These are phyloP conservation scores for Lepus europaeus DNA, from an alignment of 2,113 vertebrate species.

Conservation along the genomic window DNA sequence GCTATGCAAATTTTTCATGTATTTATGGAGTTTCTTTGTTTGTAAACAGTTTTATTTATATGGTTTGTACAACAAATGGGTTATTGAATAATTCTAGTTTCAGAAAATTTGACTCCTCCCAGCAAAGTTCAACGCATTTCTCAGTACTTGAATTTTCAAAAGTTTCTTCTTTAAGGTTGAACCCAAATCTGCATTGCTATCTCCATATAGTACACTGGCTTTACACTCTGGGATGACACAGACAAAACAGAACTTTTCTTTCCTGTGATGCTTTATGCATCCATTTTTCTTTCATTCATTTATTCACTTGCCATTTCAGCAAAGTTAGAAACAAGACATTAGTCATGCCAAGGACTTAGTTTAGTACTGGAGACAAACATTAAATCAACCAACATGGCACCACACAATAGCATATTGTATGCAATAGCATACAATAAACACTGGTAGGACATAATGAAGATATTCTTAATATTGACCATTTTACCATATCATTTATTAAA, in stretches of 20 bases:
- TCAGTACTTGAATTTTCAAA: background rate
- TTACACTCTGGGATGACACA: background rate
- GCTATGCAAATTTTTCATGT: conserved; percentile 29
- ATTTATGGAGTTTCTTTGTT: conserved; percentile 44
- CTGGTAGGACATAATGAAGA: background rate
- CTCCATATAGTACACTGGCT: background rate
- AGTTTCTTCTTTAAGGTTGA: conserved; percentile 3
- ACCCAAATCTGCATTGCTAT: background rate
- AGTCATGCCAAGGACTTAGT: background rate
- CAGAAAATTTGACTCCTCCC: background rate
- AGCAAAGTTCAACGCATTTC: background rate
- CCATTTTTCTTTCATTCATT: background rate
- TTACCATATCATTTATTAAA: background rate
- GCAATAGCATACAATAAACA: background rate
- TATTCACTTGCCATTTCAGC: background rate
- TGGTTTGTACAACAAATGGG: background rate
- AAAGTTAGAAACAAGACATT: background rate
- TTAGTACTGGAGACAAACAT: background rate
- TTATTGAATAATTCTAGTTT: conserved; percentile 19
- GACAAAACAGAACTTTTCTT: background rate
- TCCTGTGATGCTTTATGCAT: background rate
- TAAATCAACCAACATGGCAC: background rate
- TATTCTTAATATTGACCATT: background rate
- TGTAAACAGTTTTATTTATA: conserved; percentile 46
- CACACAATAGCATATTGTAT: background rate